These are phyloP conservation scores for Pogonomyrmex californicus DNA, from an alignment of 1,140 invertebrate species.

Conservation along the genomic window DNA sequence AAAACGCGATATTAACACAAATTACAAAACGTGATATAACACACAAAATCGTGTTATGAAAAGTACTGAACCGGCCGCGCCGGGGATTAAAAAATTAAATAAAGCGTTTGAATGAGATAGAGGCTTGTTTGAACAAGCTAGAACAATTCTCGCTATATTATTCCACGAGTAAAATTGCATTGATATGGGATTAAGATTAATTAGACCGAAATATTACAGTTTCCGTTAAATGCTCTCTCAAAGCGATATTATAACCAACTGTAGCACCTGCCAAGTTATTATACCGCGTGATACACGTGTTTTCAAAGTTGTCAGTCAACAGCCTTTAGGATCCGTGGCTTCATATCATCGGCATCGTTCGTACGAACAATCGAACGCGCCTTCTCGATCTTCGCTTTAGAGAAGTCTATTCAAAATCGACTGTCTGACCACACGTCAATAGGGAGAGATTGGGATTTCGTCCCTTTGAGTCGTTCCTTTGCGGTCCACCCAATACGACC, in stretches of 20 bases:
- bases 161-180: not conserved
- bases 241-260: not conserved
- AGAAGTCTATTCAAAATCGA: slow-evolving; percentile 33
- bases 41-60: not conserved
- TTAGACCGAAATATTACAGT: not conserved
- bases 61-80: too few relatives aligned
- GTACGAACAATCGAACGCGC: not conserved
- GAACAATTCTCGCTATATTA: not conserved
- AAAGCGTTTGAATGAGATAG: not conserved
- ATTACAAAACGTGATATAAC: not conserved
- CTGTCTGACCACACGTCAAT: slow-evolving; percentile 43
- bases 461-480: slow-evolving; percentile 20
- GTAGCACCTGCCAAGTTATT: slow-evolving; percentile 39
- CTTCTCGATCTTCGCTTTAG: slow-evolving; percentile 32
- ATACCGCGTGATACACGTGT: slow-evolving; percentile 37
- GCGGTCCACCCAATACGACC: slow-evolving; percentile 47
- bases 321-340: slow-evolving; percentile 12
- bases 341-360: not conserved
- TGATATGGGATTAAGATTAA: not conserved
- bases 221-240: not conserved
- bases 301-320: slow-evolving; percentile 56
- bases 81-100: not conserved
- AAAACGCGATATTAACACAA: not conserved
- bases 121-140: not conserved
- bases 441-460: slow-evolving; percentile 61